A percentile compares a stretch with the other conserved stretches of the same genome.
Evolutionary conservation across 1,140 invertebrate genomes (phyloP).

Genomic region (Prorops nasuta): DNA sequence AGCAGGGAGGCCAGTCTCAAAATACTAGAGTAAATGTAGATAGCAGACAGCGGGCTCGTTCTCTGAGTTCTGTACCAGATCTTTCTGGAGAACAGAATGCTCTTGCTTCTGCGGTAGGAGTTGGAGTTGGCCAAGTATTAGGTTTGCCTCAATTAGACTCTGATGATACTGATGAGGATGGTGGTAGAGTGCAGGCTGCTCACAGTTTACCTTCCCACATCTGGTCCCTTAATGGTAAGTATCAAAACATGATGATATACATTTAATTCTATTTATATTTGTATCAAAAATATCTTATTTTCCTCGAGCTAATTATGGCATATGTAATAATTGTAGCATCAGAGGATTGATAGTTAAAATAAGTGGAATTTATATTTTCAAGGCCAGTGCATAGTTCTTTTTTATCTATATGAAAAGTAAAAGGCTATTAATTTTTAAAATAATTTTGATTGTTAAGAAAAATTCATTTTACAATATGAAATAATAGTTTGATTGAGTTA

Average conservation of each 20-base stretch:
- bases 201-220: constrained; percentile 88
- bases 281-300: too few relatives aligned
- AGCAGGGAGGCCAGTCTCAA: constrained; percentile 44
- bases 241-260: not conserved
- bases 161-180: constrained; percentile 53
- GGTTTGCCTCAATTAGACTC: constrained; percentile 48
- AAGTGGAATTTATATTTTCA: too few relatives aligned
- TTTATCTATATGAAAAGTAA: too few relatives aligned
- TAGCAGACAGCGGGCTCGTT: constrained; percentile 76
- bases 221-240: constrained; percentile 86
- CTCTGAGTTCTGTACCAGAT: constrained; percentile 80
- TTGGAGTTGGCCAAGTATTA: constrained; percentile 49
- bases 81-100: constrained; percentile 52
- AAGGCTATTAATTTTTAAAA: too few relatives aligned
- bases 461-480: too few relatives aligned
- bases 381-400: too few relatives aligned
- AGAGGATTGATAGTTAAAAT: too few relatives aligned
- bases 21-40: constrained; percentile 63
- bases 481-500: too few relatives aligned
- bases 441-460: too few relatives aligned
- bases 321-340: too few relatives aligned
- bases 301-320: too few relatives aligned
- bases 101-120: constrained; percentile 45
- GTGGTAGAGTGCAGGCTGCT: constrained; percentile 78
- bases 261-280: too few relatives aligned